Base-by-base conservation (phyloP, 2,113 vertebrate species). In the Nothoprocta perdicaria region DNA sequence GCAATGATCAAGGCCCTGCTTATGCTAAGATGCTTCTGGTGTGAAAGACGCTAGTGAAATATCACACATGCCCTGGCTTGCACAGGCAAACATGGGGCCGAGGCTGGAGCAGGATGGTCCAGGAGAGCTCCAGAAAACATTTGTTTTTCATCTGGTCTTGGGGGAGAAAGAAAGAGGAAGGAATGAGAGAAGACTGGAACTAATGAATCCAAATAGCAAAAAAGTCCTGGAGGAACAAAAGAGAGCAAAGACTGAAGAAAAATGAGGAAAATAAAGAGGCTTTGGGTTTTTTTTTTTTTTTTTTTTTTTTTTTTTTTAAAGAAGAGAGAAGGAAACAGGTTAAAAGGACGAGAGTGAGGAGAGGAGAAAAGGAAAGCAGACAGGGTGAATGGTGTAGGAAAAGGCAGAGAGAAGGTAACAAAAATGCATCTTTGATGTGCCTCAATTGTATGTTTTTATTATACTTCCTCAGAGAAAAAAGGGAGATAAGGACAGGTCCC, bases 81-180 rank as follows among this genome's bases (percentile, higher is more conserved):
- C 61, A 62, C 1, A 7, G 57, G 38, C 62, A 18, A 62, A 26
- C 58, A 12, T 22, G 12, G 38, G 17, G 46, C n/a, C 2, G 3
- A 33, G 50, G 24, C 45, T 87, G 62, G 14, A 43, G 33, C 29
- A 41, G 38, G 43, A 35, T 33, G 78, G 21, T 31, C 33, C 8
- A 1, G 0, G 15, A 23, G 55, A 45, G 40, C 35, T n/a, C 40
- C 40, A 0, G 9, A 63, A 21, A 4, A 38, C 24, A 18, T 46
- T 46, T 46, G 45, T 19, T 46, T 46, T 46, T 83, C 50, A n/a
- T 35, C n/a, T 22, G 38, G 41, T 12, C 68, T 66, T 73, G 52
- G 35, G n/a, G 38, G n/a, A 46, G 35, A 26, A 46, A 48, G 22
- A 15, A 68, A 35, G 12, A 58, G 14, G 33, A 66, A 74, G 53